phyloP scores from a whole-genome alignment of 2,888 invertebrate genomes.

The Geotrupes spiniger region DNA sequence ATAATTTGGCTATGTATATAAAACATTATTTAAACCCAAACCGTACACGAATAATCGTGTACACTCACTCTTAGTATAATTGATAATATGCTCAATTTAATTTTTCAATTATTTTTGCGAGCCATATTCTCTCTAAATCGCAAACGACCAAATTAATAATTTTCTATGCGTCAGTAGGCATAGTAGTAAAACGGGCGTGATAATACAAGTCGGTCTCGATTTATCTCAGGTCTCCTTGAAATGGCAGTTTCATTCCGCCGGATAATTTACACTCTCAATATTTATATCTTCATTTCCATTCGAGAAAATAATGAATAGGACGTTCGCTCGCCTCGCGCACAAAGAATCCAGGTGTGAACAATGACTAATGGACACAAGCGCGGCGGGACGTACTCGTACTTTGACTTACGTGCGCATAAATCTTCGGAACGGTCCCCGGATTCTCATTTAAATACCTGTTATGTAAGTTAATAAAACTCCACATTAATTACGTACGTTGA shows the following conservation, averaged over 20 bases:
- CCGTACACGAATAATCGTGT: no score
- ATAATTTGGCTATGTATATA: no score
- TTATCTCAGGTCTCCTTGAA: conserved; percentile 5
- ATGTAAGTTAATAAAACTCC: conserved; percentile 28
- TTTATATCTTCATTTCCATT: conserved; percentile 37
- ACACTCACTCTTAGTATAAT: no score
- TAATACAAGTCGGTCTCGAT: not conserved
- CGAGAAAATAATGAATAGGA: conserved; percentile 30
- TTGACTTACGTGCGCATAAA: conserved; percentile 33
- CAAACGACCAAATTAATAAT: no score
- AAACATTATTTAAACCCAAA: no score
- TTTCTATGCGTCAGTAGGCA: no score
- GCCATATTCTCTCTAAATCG: no score
- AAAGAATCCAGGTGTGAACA: conserved; percentile 36
- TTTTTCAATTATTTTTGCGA: no score
- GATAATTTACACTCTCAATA: conserved; percentile 29
- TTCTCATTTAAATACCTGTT: conserved; percentile 34
- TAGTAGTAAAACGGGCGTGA: no score
- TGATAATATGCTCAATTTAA: no score
- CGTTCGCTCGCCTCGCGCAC: conserved; percentile 22
- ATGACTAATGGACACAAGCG: conserved; percentile 34
- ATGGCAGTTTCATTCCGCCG: conserved; percentile 17
- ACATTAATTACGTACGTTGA: conserved; percentile 24
- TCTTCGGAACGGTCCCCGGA: conserved; percentile 23
- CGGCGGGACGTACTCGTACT: conserved; percentile 33